Evolutionary conservation across 2,113 vertebrate genomes (phyloP).

Genomic region (Typhlomys cinereus): DNA sequence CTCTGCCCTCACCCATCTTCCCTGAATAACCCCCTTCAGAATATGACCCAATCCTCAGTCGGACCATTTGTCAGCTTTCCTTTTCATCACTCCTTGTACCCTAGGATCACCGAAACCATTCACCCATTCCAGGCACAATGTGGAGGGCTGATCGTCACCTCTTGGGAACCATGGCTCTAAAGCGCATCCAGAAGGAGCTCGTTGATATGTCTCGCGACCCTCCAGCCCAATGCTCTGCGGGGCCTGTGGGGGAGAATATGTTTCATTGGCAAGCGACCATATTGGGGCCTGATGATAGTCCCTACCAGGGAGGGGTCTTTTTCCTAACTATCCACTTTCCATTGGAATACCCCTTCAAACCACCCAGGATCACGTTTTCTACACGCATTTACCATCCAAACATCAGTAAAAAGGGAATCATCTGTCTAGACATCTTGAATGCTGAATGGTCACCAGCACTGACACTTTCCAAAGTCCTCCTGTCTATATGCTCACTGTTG

Average conservation of each 20-base stretch:
- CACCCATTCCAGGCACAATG: neutral
- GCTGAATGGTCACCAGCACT: constrained; percentile 14
- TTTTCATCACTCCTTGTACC: neutral
- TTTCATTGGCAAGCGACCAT: neutral
- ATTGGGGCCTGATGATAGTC: neutral
- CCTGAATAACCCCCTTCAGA: neutral
- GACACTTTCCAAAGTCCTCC: neutral
- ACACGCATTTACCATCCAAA: constrained; percentile 16
- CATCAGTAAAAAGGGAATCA: neutral
- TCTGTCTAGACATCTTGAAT: neutral
- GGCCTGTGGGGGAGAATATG: neutral
- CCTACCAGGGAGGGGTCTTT: neutral
- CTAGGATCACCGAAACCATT: neutral
- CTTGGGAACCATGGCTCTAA: neutral
- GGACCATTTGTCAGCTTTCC: no score
- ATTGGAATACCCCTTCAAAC: neutral
- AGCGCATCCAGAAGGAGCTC: neutral
- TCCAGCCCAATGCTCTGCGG: neutral
- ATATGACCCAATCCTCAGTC: accelerated
- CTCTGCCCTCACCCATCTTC: accelerated
- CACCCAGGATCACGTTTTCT: neutral
- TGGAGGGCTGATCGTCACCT: neutral
- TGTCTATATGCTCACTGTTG: neutral
- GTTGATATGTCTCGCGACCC: neutral
- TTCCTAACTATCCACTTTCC: neutral